These are phyloP conservation scores for Chymomyza procnemis DNA, from an alignment of 2,888 invertebrate genomes.

Conservation along the genomic window DNA sequence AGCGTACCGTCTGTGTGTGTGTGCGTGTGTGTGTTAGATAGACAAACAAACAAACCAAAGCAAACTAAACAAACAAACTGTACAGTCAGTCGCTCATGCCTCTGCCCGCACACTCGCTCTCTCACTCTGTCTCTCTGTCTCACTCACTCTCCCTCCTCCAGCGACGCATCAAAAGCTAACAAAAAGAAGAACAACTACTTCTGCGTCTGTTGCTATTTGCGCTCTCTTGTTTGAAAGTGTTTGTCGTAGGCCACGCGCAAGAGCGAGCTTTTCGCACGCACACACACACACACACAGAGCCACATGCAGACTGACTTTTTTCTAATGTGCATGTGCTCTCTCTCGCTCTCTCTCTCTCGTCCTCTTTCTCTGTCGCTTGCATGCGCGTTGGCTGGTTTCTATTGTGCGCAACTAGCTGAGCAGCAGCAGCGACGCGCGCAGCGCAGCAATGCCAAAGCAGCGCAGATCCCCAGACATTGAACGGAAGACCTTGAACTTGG, in stretches of 20 bases:
- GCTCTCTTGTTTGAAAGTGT: constrained; percentile 49
- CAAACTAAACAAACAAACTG: background rate
- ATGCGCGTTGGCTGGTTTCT: constrained; percentile 39
- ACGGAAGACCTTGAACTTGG: constrained; percentile 76
- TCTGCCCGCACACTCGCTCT: too few relatives aligned
- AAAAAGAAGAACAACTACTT: background rate
- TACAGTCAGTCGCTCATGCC: background rate
- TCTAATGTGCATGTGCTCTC: constrained; percentile 45
- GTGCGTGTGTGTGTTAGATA: background rate
- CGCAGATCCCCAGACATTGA: constrained; percentile 47
- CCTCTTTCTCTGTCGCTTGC: background rate
- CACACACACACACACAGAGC: constrained; percentile 11
- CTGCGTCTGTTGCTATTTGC: background rate
- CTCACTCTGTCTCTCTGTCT: background rate
- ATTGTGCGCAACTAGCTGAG: constrained; percentile 49
- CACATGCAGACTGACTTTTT: constrained; percentile 4
- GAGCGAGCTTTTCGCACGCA: constrained; percentile 39
- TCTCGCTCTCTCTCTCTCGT: constrained; percentile 28
- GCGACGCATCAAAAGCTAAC: too few relatives aligned
- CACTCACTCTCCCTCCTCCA: too few relatives aligned
- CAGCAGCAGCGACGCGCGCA: constrained; percentile 15
- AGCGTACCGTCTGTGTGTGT: too few relatives aligned
- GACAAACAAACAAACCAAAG: background rate
- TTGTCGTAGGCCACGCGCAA: constrained; percentile 26
- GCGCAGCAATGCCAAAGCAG: background rate